Conservation (phyloP, 2,113 vertebrate species). For the Vulpes ferrilata region DNA sequence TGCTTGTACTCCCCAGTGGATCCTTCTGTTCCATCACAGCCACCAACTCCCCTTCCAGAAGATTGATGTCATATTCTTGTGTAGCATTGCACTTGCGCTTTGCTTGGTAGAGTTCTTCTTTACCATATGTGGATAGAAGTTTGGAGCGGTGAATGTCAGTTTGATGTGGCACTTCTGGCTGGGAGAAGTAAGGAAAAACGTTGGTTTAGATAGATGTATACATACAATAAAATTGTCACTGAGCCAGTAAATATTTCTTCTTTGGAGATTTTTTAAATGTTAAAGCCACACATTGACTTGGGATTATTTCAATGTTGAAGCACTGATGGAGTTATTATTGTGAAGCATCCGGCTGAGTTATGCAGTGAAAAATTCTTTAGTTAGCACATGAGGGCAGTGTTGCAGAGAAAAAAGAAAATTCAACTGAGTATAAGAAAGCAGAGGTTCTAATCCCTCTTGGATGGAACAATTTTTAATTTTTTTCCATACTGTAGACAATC, state of each 20-base stretch:
- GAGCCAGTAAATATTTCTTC: background rate
- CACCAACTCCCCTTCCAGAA: constrained; percentile 96
- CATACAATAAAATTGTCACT: background rate
- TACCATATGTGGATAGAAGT: constrained; percentile 89
- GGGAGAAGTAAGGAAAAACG: constrained; percentile 64
- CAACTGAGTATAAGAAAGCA: background rate
- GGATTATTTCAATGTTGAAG: background rate
- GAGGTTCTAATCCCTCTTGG: constrained; percentile 52
- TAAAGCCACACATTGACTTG: background rate
- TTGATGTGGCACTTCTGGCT: constrained; percentile 91
- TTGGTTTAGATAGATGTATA: background rate
- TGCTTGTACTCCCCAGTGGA: constrained; percentile 93
- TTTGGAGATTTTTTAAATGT: background rate
- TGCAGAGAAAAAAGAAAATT: constrained; percentile 66
- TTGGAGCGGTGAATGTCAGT: constrained; percentile 91
- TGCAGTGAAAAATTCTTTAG: constrained; percentile 19
- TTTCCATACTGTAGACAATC: background rate
- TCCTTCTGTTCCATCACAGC: constrained; percentile 94
- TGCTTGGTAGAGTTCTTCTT: constrained; percentile 91
- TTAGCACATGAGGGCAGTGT: constrained; percentile 73
- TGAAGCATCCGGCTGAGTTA: background rate
- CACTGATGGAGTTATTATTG: background rate
- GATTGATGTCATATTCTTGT: constrained; percentile 94
- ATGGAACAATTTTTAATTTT: background rate
- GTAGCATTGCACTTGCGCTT: constrained; percentile 98